These are phyloP conservation scores for Hirundichthys speculiger DNA, from an alignment of 2,113 vertebrate species.

Conservation along the genomic window DNA sequence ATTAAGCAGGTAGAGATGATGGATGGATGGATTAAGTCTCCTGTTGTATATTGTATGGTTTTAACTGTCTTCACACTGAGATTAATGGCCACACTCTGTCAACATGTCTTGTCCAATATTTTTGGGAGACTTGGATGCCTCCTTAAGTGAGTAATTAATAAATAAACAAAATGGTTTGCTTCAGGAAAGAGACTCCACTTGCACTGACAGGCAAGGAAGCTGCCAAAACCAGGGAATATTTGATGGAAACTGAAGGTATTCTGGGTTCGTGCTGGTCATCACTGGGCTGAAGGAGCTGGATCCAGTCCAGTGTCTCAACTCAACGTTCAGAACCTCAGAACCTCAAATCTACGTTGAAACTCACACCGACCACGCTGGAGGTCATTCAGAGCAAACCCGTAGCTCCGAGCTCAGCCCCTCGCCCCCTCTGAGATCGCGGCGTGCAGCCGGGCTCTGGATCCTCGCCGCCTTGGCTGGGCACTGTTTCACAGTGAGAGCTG, in stretches of 20 bases:
- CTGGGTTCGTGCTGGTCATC: neutral
- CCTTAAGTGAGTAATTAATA: neutral
- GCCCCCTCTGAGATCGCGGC: conserved; percentile 8
- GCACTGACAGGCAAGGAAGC: no score
- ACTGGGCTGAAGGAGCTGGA: neutral
- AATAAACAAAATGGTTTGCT: conserved; percentile 2
- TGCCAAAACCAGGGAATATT: conserved; percentile 5
- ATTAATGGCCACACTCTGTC: neutral
- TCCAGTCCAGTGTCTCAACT: neutral
- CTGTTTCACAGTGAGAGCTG: conserved; percentile 67
- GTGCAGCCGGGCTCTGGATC: conserved; percentile 54
- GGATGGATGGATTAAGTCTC: no score
- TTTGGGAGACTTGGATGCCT: no score
- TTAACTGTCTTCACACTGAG: neutral
- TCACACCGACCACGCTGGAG: neutral
- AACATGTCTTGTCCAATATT: neutral
- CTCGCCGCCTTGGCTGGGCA: conserved; percentile 46
- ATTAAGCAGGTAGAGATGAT: no score
- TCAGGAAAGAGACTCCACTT: conserved; percentile 1
- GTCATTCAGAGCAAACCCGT: neutral
- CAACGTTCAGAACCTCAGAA: neutral
- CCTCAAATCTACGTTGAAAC: neutral
- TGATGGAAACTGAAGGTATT: neutral
- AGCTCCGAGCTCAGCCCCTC: neutral
- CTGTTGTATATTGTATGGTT: neutral